Evolutionary conservation across 2,113 vertebrate species (phyloP).

Genomic region (Aegithalos caudatus): DNA sequence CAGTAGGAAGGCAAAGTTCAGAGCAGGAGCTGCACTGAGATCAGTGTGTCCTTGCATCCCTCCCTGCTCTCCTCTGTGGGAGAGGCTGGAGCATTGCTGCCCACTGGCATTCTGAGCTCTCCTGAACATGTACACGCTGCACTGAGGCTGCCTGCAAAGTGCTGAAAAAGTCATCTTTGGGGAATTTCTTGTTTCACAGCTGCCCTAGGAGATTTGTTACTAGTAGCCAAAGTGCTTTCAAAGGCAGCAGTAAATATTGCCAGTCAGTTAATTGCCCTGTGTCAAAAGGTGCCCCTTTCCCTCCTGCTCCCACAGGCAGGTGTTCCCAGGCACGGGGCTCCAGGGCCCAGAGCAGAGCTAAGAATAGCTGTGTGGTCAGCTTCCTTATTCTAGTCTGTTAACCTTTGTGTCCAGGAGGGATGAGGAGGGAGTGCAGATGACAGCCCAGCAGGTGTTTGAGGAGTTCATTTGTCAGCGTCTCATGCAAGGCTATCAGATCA

Average conservation of each 20-base stretch:
- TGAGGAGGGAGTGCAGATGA: conserved; percentile 89
- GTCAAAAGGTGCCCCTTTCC: not conserved
- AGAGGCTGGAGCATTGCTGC: not conserved
- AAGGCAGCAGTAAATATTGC: not conserved
- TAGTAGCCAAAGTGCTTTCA: not conserved
- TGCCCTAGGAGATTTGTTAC: not conserved
- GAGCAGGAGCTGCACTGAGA: not conserved
- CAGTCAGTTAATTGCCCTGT: not conserved
- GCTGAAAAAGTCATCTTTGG: not conserved
- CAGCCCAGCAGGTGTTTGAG: conserved; percentile 93
- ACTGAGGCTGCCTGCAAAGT: not conserved
- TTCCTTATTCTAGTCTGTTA: conserved; percentile 1
- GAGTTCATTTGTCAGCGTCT: conserved; percentile 97
- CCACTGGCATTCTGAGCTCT: not conserved
- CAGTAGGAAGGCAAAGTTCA: not conserved
- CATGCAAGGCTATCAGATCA: conserved; percentile 99
- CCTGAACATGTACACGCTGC: not conserved
- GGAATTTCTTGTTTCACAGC: not conserved
- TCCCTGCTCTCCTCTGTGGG: not conserved
- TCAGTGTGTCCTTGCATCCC: not conserved
- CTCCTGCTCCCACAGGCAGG: not conserved
- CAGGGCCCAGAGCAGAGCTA: not conserved
- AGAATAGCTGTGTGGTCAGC: not conserved
- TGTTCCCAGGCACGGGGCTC: not conserved
- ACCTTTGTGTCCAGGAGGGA: conserved; percentile 81